Percentiles rank a stretch among this genome's conserved stretches.
These are phyloP conservation scores for Melanerpes formicivorus DNA, from an alignment of 2,113 vertebrate genomes.

Conservation along the genomic window DNA sequence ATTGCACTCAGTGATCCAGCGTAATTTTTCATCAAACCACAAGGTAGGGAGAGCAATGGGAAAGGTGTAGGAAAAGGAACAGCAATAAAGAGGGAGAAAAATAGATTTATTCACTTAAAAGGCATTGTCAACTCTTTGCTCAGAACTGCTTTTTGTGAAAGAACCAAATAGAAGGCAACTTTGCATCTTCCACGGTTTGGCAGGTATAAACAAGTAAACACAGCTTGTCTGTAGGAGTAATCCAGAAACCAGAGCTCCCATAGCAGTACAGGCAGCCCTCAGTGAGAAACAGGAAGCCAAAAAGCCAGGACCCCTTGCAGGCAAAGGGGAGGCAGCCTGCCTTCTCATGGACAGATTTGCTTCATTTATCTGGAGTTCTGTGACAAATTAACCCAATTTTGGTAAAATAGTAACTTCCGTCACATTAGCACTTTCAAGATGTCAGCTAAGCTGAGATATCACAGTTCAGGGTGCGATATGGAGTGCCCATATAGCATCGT, in stretches of 20 bases:
- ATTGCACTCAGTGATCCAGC: neutral
- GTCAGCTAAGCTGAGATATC: neutral
- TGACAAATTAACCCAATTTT: neutral
- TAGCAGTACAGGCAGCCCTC: neutral
- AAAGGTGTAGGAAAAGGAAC: neutral
- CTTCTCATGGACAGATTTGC: rapidly evolving
- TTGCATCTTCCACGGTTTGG: neutral
- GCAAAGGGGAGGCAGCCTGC: neutral
- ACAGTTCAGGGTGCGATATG: neutral
- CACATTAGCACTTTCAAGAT: neutral
- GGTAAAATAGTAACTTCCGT: neutral
- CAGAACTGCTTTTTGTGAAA: neutral
- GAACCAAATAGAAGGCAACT: neutral
- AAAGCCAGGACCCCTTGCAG: neutral
- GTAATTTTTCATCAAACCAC: neutral
- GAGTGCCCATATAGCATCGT: neutral
- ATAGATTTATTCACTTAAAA: neutral
- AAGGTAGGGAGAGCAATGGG: neutral
- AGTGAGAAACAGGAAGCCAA: neutral
- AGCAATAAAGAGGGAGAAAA: neutral
- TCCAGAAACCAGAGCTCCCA: neutral
- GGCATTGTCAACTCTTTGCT: neutral
- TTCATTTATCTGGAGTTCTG: neutral
- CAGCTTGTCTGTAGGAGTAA: neutral
- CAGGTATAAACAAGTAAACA: neutral